Evolutionary conservation across 2,797 vertebrate genomes (phyloP), one percentile per base, ranked within the genome.

Genomic region (Esox masquinongy): DNA sequence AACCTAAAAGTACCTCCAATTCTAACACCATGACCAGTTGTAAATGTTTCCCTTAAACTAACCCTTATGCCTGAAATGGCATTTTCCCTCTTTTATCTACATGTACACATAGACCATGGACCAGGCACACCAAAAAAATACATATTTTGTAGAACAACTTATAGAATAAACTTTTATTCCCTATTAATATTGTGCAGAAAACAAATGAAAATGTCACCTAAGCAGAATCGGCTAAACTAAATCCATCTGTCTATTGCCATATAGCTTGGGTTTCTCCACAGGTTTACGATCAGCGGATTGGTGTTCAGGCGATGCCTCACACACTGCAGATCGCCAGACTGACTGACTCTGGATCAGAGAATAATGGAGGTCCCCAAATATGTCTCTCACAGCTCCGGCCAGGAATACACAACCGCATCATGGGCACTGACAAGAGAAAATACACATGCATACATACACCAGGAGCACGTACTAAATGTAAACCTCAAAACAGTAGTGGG

Each of bases 401-500:
- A 64, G 76, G 71, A 64, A 31, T 63, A 71, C 80, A 88, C 63
- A 72, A 26, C 67, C 79, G 53, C 63, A 79, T 72, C 49, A 56
- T 53, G 29, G 53, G 80, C 74, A 83, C 79, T 73, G 31, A 72
- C 74, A 86, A 86, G 77, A 79, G 14, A 84, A 12, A 79, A 47
- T 68, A 5, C 70, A 73, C 70, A n/a, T 77, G 6, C 19, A 70
- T 1, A 31, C 36, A 24, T n/a, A 19, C 22, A 19, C 31, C 29
- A 73, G 15, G 1, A n/a, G 2, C 16, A 66, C 9, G 31, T 34
- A 66, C 16, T 66, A 66, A 9, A 66, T 64, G 29, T 66, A 31
- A 34, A 31, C 29, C 29, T 14, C 8, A 64, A 31, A 24, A 34
- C 16, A 1, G 26, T 34, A 29, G 7, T 17, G 15, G 61, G 26